Percentiles rank a stretch among this genome's conserved stretches.
These are phyloP conservation scores for Germaria angustata DNA, from an alignment of 2,888 invertebrate genomes.

Conservation along the genomic window DNA sequence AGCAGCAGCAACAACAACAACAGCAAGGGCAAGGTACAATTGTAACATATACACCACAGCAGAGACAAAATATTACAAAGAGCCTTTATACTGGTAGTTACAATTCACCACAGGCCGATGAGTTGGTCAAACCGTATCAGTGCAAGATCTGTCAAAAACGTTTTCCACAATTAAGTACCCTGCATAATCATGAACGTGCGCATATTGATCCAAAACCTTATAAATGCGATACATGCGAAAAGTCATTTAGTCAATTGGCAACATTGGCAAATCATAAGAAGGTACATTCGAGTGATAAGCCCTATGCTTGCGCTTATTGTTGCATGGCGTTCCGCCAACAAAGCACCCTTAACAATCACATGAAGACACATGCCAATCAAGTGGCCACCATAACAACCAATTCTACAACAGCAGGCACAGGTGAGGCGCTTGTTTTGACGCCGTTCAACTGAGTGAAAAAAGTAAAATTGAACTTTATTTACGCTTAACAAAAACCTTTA, in stretches of 20 bases:
- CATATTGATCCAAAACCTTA: conserved; percentile 78
- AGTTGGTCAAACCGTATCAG: conserved; percentile 76
- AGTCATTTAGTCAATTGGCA: conserved; percentile 76
- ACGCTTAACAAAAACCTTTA: conserved; percentile 78
- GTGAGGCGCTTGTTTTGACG: conserved; percentile 76
- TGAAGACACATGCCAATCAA: conserved; percentile 75
- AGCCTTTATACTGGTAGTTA: conserved; percentile 77
- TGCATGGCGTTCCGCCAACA: conserved; percentile 78
- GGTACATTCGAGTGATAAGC: conserved; percentile 77
- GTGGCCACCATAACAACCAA: conserved; percentile 66
- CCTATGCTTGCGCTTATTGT: conserved; percentile 77
- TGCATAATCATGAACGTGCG: conserved; percentile 77
- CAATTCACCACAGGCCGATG: conserved; percentile 77
- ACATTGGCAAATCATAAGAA: conserved; percentile 77
- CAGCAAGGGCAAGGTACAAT: conserved; percentile 73
- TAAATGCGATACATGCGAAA: conserved; percentile 77
- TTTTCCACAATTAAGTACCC: conserved; percentile 76
- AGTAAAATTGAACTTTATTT: conserved; percentile 74
- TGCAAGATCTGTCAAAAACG: conserved; percentile 77
- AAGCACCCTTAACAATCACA: conserved; percentile 77
- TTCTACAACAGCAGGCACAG: conserved; percentile 65
- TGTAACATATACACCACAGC: conserved; percentile 71
- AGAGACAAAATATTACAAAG: conserved; percentile 76
- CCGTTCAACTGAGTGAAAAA: conserved; percentile 74
- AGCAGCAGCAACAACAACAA: conserved; percentile 65